Percentiles rank a stretch among this genome's conserved stretches.
phyloP scores from a whole-genome alignment of 1,140 invertebrate species.

The Panagrolaimus sp. region DNA sequence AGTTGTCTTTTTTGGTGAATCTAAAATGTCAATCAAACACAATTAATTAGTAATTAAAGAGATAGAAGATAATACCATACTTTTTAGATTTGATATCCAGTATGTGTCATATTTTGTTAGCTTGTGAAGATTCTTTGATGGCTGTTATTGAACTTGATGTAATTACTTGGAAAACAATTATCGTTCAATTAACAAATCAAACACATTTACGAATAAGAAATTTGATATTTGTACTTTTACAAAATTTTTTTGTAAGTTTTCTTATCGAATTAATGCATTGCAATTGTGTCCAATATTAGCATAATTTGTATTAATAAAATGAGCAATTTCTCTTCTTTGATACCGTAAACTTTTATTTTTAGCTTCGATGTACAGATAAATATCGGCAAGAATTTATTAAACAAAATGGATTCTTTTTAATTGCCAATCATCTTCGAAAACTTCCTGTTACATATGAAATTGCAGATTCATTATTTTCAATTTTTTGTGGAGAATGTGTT shows the following conservation, averaged over 20 bases:
- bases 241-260: slow-evolving; percentile 43
- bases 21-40: too few relatives aligned
- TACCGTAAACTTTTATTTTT: slow-evolving; percentile 2
- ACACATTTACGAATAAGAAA: slow-evolving; percentile 32
- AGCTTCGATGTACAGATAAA: slow-evolving; percentile 34
- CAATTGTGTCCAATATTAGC: slow-evolving; percentile 10
- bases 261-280: too few relatives aligned
- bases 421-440: slow-evolving; percentile 39
- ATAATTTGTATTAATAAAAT: too few relatives aligned
- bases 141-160: slow-evolving; percentile 35
- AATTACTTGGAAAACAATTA: slow-evolving; percentile 38
- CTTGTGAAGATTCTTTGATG: slow-evolving; percentile 39
- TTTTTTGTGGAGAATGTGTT: slow-evolving; percentile 46
- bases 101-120: slow-evolving; percentile 26
- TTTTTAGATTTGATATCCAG: background rate
- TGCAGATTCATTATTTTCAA: slow-evolving; percentile 41
- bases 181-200: slow-evolving; percentile 44
- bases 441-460: slow-evolving; percentile 33
- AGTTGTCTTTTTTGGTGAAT: too few relatives aligned
- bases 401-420: slow-evolving; percentile 37
- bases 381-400: slow-evolving; percentile 34
- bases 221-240: slow-evolving; percentile 35
- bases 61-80: too few relatives aligned
- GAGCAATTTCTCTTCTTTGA: background rate
- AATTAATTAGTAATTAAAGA: too few relatives aligned